Percentiles rank a stretch among this genome's conserved stretches.
Evolutionary conservation across 1,140 invertebrate genomes (phyloP).

Genomic region (Drosophila tropicalis): DNA sequence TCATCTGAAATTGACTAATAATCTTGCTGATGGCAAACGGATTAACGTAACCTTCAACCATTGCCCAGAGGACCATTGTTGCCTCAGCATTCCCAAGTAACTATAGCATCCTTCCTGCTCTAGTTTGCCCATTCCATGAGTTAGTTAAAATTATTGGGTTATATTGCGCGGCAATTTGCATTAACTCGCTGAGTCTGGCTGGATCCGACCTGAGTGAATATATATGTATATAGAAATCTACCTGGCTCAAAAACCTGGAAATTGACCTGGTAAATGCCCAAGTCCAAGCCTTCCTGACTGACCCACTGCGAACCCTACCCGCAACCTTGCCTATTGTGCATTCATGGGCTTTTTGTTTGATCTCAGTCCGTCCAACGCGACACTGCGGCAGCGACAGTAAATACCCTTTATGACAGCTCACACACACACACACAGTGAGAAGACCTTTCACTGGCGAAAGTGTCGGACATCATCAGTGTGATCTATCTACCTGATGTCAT

Average conservation of each 20-base stretch:
- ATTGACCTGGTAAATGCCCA: constrained; percentile 54
- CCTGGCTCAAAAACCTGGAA: constrained; percentile 4
- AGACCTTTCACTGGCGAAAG: constrained; percentile 53
- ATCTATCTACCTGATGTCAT: not conserved
- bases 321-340: constrained; percentile 78
- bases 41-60: constrained; percentile 60
- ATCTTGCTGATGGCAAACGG: constrained; percentile 79
- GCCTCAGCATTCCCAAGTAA: constrained; percentile 50
- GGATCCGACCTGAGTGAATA: too few relatives aligned
- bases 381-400: constrained; percentile 75
- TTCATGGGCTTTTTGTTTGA: constrained; percentile 56
- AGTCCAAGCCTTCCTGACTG: constrained; percentile 66
- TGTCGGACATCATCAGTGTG: constrained; percentile 15
- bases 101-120: constrained; percentile 30
- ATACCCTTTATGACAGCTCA: constrained; percentile 71
- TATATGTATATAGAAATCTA: not conserved
- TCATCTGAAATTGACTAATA: constrained; percentile 72
- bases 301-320: constrained; percentile 56
- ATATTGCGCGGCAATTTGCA: constrained; percentile 81
- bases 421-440: not conserved
- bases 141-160: constrained; percentile 81
- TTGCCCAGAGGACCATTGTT: constrained; percentile 45
- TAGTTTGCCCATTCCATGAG: constrained; percentile 37
- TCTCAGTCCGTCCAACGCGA: constrained; percentile 47
- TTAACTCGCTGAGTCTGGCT: constrained; percentile 61